Evolutionary conservation across 2,113 vertebrate species (phyloP), one percentile per base, ranked within the genome.

Genomic region (Azemiops feae): DNA sequence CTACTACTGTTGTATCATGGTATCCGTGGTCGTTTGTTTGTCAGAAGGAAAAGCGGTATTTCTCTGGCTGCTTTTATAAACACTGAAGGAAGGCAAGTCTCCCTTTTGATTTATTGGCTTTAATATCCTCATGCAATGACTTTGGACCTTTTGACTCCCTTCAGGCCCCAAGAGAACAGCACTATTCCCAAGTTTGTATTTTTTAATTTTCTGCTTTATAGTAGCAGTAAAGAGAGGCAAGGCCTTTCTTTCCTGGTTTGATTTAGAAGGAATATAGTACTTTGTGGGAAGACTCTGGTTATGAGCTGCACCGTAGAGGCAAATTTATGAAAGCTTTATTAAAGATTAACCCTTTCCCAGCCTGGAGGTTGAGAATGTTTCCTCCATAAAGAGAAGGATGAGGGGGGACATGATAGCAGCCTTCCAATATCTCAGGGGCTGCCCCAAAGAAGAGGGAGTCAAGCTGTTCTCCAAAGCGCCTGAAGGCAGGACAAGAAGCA

Each of bases 31-130:
- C 30, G n/a, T 30, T 58, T 52, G 54, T 58, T 60, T 60, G 4
- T 45, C 16, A 85, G 93, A n/a, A n/a, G 53, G 4, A 0, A 3
- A 88, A 52, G 25, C 47, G 12, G 6, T 85, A 81, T 96, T 93
- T 94, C 93, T 50, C 14, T 1, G 0, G 16, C 89, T 91, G 91
- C 74, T 89, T 94, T 57, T 88, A 87, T 69, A 93, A 91, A 94
- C 92, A 39, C 69, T 5, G 0, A 0, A 47, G 0, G 30, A 20
- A 4, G 0, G 14, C n/a, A 85, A 14, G 55, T 93, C 92, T 34
- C 91, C 25, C 87, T 91, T n/a, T 39, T 1, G 74, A 89, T 58
- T 94, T 93, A 16, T 95, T 27, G 0, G 58, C 94, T 93, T 86
- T 57, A 0, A 0, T 47, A 50, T 88, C 0, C 45, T 88, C 87